Evolutionary conservation across 2,797 vertebrate genomes (phyloP), one percentile per base, ranked within the genome.

Genomic region (Prunella strophiata): DNA sequence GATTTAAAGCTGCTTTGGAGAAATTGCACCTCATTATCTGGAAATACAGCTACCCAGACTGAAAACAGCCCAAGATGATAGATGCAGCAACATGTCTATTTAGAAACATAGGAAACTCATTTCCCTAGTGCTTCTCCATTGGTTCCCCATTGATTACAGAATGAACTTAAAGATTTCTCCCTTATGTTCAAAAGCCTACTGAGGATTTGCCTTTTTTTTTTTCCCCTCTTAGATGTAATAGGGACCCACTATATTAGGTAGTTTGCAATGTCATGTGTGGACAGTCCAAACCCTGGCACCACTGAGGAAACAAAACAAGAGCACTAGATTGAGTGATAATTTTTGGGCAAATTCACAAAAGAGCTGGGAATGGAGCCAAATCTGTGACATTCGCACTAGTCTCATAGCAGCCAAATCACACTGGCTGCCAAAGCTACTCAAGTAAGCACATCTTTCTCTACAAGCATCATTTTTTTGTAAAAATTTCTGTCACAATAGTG

Each of bases 11-110:
- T 85, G 21, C 58, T 68, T 92, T 86, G 78, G 84, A 93, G 89
- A 94, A 91, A 97, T 93, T 95, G 85, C 16, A 19, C 77, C 85
- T 96, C 87, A 85, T 96, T 96, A 94, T 79, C 68, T 96, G 75
- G 82, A 92, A 96, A 93, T 91, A 91, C 67, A 96, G 23, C 72
- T 72, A 71, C 75, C 30, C 51, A 79, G 86, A 57, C 76, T 86
- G 67, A 87, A 96, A 94, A 84, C 38, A 77, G 54, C 34, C 67
- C 61, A 70, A 68, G 57, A 93, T 93, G 84, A 91, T 62, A 86
- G 63, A 90, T 82, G 61, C 90, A 92, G 66, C 52, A 88, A 72
- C 91, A 55, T 57, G 57, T 40, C 85, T 94, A 34, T 92, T 95
- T 68, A 93, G 86, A 93, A 95, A 63, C 78, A 85, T 16, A 51